Evolutionary conservation across 2,888 invertebrate genomes (phyloP), one percentile per base, ranked within the genome.

Genomic region (Lasioglossum villosulum): DNA sequence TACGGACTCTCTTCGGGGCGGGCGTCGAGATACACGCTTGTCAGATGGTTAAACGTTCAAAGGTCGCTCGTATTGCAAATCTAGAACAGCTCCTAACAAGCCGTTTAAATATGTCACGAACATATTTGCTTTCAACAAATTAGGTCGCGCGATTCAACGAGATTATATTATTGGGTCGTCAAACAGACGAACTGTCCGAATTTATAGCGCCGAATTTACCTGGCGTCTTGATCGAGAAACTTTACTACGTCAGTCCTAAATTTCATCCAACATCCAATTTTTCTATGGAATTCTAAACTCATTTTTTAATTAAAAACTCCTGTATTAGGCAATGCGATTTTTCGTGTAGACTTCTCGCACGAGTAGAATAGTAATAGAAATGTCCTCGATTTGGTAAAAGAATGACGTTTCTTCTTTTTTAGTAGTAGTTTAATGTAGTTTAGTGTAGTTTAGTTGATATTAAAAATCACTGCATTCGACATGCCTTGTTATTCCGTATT

Each of bases 21-120:
- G 30, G 37, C 73, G 75, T 76, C 70, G 59, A 68, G 74, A 30
- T 19, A 79, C 80, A 37, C 75, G 78, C 86, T 42, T 82, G 86
- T 89, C 80, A 23, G 63, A 87, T 81, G 72, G 68, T 74, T 79
- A 63, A 72, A 80, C 66, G 68, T 89, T 84, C 81, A 82, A 83
- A 74, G 59, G 78, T 75, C 71, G 34, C 48, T 52, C 45, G 73
- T 37, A 63, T 63, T 68, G n/a, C 77, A 75, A 78, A 81, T 75
- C 68, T 77, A 12, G 42, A 42, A 48, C 70, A 23, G 73, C 23
- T 30, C 23, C 34, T 19, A 34, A 66, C 66, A 30, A 34, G 66
- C 34, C 66, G 6, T 66, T 34, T 30, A 66, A 34, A 34, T 66
- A 19, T 66, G 66, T 19, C 30, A 30, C 6, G 68, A 68, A 1